Base-by-base conservation (phyloP, 2,888 invertebrate species). In the Elysia crispata region DNA sequence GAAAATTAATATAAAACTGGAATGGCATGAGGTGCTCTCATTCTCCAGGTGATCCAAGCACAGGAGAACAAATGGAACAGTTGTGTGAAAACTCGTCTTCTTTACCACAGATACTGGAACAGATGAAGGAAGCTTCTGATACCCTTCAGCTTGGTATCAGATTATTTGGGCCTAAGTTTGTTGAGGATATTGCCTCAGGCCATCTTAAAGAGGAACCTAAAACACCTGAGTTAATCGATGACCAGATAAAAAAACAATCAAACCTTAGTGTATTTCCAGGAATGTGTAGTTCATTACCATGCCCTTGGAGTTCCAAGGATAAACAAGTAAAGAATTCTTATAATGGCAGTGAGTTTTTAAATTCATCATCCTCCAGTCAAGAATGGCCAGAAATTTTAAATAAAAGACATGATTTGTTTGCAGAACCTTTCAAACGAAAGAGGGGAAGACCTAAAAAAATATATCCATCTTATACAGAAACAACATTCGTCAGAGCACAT, bases 1-100 rank as follows among this genome's bases (percentile, higher is more conserved):
- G 5, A 41, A 41, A 41, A 41, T 73, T 60, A 28, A 70, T 72
- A 72, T 62, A 62, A 77, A 77, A 72, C 77, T 77, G 77, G 69
- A 72, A 77, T 72, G 57, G 77, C 77, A 77, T 77, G 77, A 77
- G 77, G 72, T 77, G 28, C 62, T 77, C 77, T 70, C 70, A 77
- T 77, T 77, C 77, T 77, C 72, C 77, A 77, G 77, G 77, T 77
- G 64, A 77, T 33, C 23, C 60, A 11, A 49, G 62, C 41, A 60
- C 64, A 23, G 33, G 62, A 28, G 69, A 20, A 54, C 41, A 31
- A 41, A 33, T 18, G 50, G 69, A 66, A 62, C 62, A 72, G 28
- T 33, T 77, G 62, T 11, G 30, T 15, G 72, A 72, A 25, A 70
- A 62, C 25, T 77, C 77, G 28, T 6, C 69, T 33, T 77, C 77